A percentile compares a stretch with the other conserved stretches of the same genome.
phyloP scores from a whole-genome alignment of 2,113 vertebrate species.

The Trematocara stigmaticum region DNA sequence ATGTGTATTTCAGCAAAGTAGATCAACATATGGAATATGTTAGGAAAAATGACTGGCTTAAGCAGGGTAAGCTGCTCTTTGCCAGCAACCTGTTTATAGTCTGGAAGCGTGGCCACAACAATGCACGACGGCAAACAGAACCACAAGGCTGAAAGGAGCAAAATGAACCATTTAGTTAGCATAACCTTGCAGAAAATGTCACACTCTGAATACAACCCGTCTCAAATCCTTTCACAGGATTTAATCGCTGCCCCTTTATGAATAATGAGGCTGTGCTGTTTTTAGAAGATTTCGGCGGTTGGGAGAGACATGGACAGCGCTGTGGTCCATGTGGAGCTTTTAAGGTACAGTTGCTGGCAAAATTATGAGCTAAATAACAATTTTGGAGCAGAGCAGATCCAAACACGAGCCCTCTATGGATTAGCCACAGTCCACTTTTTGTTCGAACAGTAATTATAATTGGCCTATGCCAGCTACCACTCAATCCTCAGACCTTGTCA shows the following conservation, averaged over 20 bases:
- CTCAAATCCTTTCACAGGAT: neutral
- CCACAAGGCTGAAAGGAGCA: neutral
- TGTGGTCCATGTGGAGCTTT: neutral
- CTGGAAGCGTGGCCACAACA: constrained; percentile 1
- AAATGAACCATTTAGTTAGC: neutral
- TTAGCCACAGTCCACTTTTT: constrained; percentile 46
- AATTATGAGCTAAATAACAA: constrained; percentile 14
- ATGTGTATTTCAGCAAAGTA: constrained; percentile 1
- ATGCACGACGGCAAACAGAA: neutral
- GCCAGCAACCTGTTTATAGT: constrained; percentile 16
- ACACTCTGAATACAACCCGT: neutral
- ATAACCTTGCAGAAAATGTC: neutral
- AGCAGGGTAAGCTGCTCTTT: neutral
- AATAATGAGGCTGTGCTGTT: neutral
- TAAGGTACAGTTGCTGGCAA: neutral
- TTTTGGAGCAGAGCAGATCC: constrained; percentile 5
- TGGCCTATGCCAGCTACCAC: constrained; percentile 58
- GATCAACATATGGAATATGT: constrained; percentile 24
- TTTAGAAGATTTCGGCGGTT: neutral
- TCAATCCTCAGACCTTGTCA: constrained; percentile 65
- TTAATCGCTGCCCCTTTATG: neutral
- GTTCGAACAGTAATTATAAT: constrained; percentile 64
- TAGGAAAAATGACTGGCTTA: constrained; percentile 3
- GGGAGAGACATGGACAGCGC: neutral
- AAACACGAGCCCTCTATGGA: constrained; percentile 25